These are phyloP conservation scores for Falco cherrug DNA, from an alignment of 2,797 vertebrate species.

Conservation along the genomic window DNA sequence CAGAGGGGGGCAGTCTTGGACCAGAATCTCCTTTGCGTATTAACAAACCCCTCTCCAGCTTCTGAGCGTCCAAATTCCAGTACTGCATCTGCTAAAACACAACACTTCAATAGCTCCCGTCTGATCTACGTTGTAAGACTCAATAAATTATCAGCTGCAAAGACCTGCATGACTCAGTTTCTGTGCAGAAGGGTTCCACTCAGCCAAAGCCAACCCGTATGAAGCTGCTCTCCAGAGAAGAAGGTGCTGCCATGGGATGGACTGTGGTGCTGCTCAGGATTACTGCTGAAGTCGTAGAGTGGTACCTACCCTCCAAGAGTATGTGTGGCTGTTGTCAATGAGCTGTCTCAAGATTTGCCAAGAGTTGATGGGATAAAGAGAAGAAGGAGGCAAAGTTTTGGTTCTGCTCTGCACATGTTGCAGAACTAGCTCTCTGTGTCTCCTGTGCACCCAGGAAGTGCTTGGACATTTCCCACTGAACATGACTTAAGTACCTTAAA, in stretches of 20 bases:
- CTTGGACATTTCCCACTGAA: background rate
- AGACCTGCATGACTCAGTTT: background rate
- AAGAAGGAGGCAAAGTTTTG: background rate
- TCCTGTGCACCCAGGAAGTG: background rate
- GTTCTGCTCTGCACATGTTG: background rate
- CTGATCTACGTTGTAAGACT: background rate
- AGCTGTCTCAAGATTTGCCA: background rate
- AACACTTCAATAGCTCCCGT: background rate
- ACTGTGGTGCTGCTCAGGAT: background rate
- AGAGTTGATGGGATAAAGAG: background rate
- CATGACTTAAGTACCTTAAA: background rate
- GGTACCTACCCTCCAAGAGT: background rate
- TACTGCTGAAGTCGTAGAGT: background rate
- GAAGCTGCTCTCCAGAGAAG: background rate
- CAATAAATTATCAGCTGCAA: background rate
- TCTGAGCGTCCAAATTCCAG: background rate
- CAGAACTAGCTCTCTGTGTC: background rate
- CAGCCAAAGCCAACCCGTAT: background rate
- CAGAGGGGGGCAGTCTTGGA: slow-evolving; percentile 65
- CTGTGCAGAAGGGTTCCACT: background rate
- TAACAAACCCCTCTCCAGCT: background rate
- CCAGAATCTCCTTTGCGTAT: background rate
- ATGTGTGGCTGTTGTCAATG: background rate
- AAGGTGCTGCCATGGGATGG: background rate
- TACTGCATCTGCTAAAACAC: background rate